These are phyloP conservation scores for Alitta virens DNA, from an alignment of 2,888 invertebrate genomes.

Conservation along the genomic window DNA sequence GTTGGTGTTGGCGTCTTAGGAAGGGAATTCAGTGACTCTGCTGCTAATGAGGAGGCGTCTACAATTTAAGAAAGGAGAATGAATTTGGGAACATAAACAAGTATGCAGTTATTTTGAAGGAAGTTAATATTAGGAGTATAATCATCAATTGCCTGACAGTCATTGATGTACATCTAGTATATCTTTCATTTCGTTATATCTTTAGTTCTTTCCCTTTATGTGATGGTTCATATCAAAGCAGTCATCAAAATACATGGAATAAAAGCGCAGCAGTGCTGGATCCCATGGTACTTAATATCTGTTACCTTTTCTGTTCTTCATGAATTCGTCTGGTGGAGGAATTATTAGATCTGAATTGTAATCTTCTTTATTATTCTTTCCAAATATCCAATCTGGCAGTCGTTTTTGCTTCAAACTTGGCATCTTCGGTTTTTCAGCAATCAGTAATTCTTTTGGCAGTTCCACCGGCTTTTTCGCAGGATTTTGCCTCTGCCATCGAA, in stretches of 20 bases:
- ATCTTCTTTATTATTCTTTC: background rate
- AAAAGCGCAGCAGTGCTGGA: too few species aligned
- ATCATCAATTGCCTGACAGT: too few species aligned
- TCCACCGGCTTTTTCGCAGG: background rate
- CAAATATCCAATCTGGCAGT: slow-evolving; percentile 9
- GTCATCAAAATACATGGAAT: too few species aligned
- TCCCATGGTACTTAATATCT: too few species aligned
- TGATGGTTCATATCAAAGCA: too few species aligned
- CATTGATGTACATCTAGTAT: too few species aligned
- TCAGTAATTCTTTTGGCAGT: background rate
- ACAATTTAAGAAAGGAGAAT: too few species aligned
- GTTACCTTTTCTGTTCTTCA: background rate
- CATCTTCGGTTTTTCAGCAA: background rate
- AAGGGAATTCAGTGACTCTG: background rate
- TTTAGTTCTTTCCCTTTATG: too few species aligned
- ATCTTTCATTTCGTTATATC: too few species aligned
- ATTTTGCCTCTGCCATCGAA: background rate
- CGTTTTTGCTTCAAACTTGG: background rate
- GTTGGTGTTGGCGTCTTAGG: slow-evolving; percentile 4
- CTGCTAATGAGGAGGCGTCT: background rate
- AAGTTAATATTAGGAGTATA: too few species aligned
- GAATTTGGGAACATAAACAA: too few species aligned
- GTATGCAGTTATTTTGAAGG: too few species aligned
- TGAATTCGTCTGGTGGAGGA: background rate
- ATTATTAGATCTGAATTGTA: background rate